These are phyloP conservation scores for Amniataba percoides DNA, from an alignment of 2,797 vertebrate species.

Conservation along the genomic window DNA sequence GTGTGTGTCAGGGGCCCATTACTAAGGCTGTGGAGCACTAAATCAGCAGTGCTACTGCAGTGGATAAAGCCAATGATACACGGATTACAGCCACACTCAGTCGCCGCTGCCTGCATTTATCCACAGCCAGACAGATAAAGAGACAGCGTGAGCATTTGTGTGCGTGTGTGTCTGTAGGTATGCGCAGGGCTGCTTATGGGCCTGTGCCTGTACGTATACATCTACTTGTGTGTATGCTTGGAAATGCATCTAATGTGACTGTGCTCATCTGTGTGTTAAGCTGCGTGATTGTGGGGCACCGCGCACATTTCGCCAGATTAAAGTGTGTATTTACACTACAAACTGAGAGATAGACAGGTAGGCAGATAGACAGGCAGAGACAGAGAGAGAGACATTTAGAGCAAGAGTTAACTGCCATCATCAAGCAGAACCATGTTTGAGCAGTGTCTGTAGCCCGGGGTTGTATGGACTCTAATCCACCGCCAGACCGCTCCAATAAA, in stretches of 20 bases:
- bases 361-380: not conserved
- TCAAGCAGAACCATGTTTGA: slow-evolving; percentile 53
- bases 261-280: slow-evolving; percentile 25
- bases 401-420: slow-evolving; percentile 55
- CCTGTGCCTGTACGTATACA: slow-evolving; percentile 11
- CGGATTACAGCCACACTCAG: slow-evolving; percentile 78
- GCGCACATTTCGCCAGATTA: slow-evolving; percentile 16
- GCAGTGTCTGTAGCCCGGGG: slow-evolving; percentile 61
- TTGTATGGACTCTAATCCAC: slow-evolving; percentile 71
- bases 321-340: slow-evolving; percentile 31
- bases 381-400: slow-evolving; percentile 38
- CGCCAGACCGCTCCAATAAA: slow-evolving; percentile 63
- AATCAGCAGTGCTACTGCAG: slow-evolving; percentile 78
- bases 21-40: slow-evolving; percentile 77
- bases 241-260: slow-evolving; percentile 13
- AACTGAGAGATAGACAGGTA: slow-evolving; percentile 29
- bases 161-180: slow-evolving; percentile 25
- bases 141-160: slow-evolving; percentile 45
- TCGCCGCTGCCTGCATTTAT: slow-evolving; percentile 68
- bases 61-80: slow-evolving; percentile 82
- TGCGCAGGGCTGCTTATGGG: slow-evolving; percentile 28
- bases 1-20: slow-evolving; percentile 72
- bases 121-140: slow-evolving; percentile 75
- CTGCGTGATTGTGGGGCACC: slow-evolving; percentile 16
- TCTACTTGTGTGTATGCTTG: slow-evolving; percentile 16